phyloP scores from a whole-genome alignment of 1,140 invertebrate genomes.

The Zaprionus ornatus region DNA sequence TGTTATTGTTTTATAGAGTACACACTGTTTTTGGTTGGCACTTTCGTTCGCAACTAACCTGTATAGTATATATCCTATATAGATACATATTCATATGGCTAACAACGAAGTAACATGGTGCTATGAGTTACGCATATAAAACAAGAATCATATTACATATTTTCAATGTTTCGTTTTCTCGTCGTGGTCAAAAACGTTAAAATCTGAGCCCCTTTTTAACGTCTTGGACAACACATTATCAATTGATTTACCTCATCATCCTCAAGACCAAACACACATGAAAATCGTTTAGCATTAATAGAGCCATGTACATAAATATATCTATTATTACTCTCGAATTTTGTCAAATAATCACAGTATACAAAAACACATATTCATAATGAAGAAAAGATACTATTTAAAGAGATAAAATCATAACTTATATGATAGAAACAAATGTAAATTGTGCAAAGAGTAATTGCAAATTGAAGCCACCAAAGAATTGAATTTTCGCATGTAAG shows the following conservation, averaged over 20 bases:
- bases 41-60: slow-evolving; percentile 12
- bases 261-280: slow-evolving; percentile 29
- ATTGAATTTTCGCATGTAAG: slow-evolving; percentile 82
- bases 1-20: slow-evolving; percentile 37
- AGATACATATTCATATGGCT: slow-evolving; percentile 45
- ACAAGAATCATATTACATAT: slow-evolving; percentile 29
- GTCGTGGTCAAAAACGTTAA: slow-evolving; percentile 72
- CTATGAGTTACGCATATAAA: slow-evolving; percentile 71
- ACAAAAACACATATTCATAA: not conserved
- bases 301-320: slow-evolving; percentile 56
- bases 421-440: slow-evolving; percentile 57
- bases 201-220: slow-evolving; percentile 82
- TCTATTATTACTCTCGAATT: slow-evolving; percentile 43
- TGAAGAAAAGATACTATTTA: slow-evolving; percentile 10
- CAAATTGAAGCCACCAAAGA: slow-evolving; percentile 82
- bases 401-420: slow-evolving; percentile 19
- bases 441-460: slow-evolving; percentile 73
- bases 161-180: slow-evolving; percentile 6
- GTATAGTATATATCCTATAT: slow-evolving; percentile 16
- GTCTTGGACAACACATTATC: slow-evolving; percentile 45
- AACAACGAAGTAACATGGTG: slow-evolving; percentile 82
- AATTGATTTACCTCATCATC: slow-evolving; percentile 23
- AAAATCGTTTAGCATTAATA: slow-evolving; percentile 14
- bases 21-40: slow-evolving; percentile 17
- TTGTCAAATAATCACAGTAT: slow-evolving; percentile 39